Evolutionary conservation across 2,888 invertebrate species (phyloP), one percentile per base, ranked within the genome.

Genomic region (Clostera curtula): DNA sequence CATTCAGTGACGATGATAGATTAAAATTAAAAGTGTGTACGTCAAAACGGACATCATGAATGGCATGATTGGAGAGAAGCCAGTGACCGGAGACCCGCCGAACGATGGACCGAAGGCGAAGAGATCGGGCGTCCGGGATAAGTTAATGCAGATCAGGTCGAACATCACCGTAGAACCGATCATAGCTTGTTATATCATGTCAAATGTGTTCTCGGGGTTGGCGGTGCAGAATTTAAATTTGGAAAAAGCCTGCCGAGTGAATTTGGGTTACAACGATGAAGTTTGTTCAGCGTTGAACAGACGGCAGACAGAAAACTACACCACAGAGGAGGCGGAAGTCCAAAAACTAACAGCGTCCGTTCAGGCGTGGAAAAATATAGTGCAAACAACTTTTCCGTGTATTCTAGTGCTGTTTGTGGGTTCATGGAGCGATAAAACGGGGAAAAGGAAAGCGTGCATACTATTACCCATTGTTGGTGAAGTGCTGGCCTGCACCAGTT

Each of bases 211-310:
- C 29, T 92, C 93, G 1, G 89, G 90, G 41, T 73, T 94, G 38
- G 93, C 93, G 29, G 90, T 93, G 18, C 93, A 94, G 67, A 94
- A 94, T 74, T 74, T 94, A 31, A 93, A 93, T 68, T 84, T 94
- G 49, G 94, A 93, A 63, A 94, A 94, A 69, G 94, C 93, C 2
- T 94, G 94, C 62, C 80, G 93, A 29, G 93, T 94, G 12, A 94
- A 94, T 62, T 84, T 93, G 57, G 87, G 85, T 0, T 93, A 92
- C 47, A 85, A 90, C 13, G 87, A 88, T 33, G 87, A 88, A 55
- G 87, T 93, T 14, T 94, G 94, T 61, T 88, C 89, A 40, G 92
- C 93, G 1, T 67, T 94, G 18, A 89, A 91, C 9, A 85, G 86
- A 24, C 85, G 93, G 43, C 88, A 92, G 51, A 93, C 92, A 7